These are phyloP conservation scores for Cistogaster globosa DNA, from an alignment of 2,888 invertebrate genomes.

Conservation along the genomic window DNA sequence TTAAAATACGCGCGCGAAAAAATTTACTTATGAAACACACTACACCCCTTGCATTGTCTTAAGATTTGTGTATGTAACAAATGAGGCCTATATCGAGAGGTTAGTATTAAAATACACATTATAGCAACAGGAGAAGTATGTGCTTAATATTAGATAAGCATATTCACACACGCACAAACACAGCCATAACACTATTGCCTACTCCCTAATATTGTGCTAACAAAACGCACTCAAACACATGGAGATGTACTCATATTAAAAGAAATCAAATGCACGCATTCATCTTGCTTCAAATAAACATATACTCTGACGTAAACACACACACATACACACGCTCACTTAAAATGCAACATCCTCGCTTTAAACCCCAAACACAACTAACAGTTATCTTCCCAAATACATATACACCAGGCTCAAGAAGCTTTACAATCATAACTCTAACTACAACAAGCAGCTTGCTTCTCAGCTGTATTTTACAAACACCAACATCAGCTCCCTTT, in stretches of 20 bases:
- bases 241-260: constrained; percentile 21
- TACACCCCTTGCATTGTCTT: constrained; percentile 36
- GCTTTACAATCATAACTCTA: constrained; percentile 41
- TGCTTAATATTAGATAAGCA: constrained; percentile 33
- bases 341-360: constrained; percentile 60
- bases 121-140: constrained; percentile 15
- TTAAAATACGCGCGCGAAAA: constrained; percentile 63
- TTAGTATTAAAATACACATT: neutral
- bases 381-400: constrained; percentile 19
- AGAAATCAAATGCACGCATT: constrained; percentile 49
- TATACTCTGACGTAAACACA: neutral
- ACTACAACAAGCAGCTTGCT: constrained; percentile 10
- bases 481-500: constrained; percentile 13
- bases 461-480: neutral
- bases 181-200: neutral
- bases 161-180: neutral
- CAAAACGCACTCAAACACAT: constrained; percentile 56
- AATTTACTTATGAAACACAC: neutral
- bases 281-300: neutral
- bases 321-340: constrained; percentile 5
- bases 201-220: constrained; percentile 40
- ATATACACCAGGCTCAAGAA: constrained; percentile 24
- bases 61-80: constrained; percentile 52
- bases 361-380: constrained; percentile 60
- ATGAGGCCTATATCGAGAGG: constrained; percentile 44